Conservation (phyloP, 1,140 invertebrate species). For the Camponotus pennsylvanicus region DNA sequence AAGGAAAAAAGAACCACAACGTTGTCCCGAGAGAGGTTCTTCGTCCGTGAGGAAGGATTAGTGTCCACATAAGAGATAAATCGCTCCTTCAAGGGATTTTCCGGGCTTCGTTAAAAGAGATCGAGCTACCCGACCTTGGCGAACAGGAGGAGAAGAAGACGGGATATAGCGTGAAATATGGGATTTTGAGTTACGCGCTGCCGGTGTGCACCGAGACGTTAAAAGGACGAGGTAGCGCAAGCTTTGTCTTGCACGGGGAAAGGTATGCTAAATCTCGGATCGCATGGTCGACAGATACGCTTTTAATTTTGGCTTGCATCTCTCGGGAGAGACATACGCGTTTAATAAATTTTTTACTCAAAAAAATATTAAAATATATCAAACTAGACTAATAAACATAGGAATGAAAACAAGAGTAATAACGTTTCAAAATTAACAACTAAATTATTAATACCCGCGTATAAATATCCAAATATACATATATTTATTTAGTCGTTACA, state of each 20-base stretch:
- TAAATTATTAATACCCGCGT: not conserved
- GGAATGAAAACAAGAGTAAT: not conserved
- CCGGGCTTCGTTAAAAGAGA: conserved; percentile 59
- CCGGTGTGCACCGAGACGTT: conserved; percentile 19
- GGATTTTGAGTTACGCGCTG: conserved; percentile 47
- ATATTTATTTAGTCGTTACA: not conserved
- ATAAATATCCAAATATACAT: not conserved
- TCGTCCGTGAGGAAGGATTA: conserved; percentile 54
- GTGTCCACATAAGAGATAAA: conserved; percentile 59
- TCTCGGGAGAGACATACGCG: not conserved
- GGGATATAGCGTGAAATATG: conserved; percentile 48
- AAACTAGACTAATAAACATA: not conserved
- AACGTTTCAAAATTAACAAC: conserved; percentile 10
- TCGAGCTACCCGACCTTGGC: conserved; percentile 31
- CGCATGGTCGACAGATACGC: not conserved
- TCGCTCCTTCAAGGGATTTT: conserved; percentile 59
- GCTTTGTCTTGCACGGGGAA: conserved; percentile 30
- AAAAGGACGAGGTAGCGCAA: conserved; percentile 43
- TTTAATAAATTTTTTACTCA: conserved; percentile 21
- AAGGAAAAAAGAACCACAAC: not conserved
- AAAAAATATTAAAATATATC: too few relatives aligned
- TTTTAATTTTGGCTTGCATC: conserved; percentile 19
- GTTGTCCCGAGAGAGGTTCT: conserved; percentile 15
- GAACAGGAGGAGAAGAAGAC: not conserved
- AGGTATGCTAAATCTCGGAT: conserved; percentile 25